Evolutionary conservation across 1,140 invertebrate genomes (phyloP).

Genomic region (Cyclina sinensis): DNA sequence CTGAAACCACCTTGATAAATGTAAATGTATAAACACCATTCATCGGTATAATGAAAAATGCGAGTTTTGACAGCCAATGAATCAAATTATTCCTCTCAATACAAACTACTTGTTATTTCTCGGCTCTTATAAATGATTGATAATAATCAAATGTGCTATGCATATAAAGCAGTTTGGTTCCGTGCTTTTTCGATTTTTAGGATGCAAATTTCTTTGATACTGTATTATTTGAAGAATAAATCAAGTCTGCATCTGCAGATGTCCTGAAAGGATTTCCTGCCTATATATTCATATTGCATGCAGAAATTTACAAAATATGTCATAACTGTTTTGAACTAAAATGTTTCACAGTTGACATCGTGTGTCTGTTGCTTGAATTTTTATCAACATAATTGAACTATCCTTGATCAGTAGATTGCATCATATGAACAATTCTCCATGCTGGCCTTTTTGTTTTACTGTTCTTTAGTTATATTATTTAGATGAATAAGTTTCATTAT

Average conservation of each 20-base stretch:
- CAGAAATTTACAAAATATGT: neutral
- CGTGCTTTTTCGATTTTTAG: neutral
- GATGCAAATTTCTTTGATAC: conserved; percentile 31
- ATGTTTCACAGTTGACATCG: too few species aligned
- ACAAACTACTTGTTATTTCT: neutral
- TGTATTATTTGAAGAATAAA: neutral
- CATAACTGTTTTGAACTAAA: too few species aligned
- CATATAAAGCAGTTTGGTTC: conserved; percentile 10
- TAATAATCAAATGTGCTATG: conserved; percentile 22
- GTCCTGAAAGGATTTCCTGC: neutral
- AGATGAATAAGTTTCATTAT: too few species aligned
- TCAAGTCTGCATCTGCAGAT: neutral
- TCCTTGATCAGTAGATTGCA: too few species aligned
- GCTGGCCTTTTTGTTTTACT: too few species aligned
- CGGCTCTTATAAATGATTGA: neutral
- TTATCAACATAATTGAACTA: too few species aligned
- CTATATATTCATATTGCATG: neutral
- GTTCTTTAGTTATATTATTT: too few species aligned
- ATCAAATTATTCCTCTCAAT: conserved; percentile 11
- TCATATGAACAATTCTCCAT: too few species aligned
- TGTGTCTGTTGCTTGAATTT: too few species aligned
- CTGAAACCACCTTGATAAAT: too few species aligned
- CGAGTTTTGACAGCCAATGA: neutral
- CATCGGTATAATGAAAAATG: conserved; percentile 12
- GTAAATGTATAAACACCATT: neutral